Evolutionary conservation across 37 sponge, comb jelly and placozoan genomes (phyloP).

Genomic region (Oopsacas minuta): DNA sequence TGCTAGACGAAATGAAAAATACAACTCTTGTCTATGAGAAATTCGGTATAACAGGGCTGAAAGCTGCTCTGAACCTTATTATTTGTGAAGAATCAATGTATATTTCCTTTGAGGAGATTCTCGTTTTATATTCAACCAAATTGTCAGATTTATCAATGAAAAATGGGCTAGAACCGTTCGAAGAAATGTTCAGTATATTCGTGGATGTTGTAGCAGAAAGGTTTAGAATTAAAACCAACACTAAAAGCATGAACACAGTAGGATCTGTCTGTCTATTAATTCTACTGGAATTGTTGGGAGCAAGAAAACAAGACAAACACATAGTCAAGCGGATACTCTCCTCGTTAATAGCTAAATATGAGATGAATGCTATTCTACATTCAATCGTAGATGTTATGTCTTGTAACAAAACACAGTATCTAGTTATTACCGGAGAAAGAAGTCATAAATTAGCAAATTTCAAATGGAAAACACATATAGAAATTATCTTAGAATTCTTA

Average conservation of each 20-base stretch:
- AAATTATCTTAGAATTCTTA: not conserved
- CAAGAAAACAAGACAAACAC: not conserved
- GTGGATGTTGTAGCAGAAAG: not conserved
- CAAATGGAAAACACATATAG: not conserved
- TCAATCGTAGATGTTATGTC: not conserved
- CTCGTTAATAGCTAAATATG: not conserved
- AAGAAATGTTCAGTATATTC: not conserved
- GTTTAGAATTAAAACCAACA: not conserved
- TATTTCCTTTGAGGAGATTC: not conserved
- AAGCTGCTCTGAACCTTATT: not conserved
- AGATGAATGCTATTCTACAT: not conserved
- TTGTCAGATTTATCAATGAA: not conserved
- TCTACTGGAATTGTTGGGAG: not conserved
- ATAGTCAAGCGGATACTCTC: not conserved
- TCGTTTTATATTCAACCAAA: not conserved
- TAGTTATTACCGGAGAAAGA: not conserved
- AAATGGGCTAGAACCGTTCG: not conserved
- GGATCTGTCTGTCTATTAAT: not conserved
- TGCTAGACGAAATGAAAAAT: not conserved
- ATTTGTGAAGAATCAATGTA: constrained; percentile 18
- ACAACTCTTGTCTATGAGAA: not conserved
- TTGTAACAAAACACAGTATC: not conserved
- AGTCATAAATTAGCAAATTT: not conserved
- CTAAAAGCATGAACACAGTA: not conserved
- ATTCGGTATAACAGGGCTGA: not conserved